phyloP scores from a whole-genome alignment of 2,888 invertebrate species.

The Nomada goodeniana region DNA sequence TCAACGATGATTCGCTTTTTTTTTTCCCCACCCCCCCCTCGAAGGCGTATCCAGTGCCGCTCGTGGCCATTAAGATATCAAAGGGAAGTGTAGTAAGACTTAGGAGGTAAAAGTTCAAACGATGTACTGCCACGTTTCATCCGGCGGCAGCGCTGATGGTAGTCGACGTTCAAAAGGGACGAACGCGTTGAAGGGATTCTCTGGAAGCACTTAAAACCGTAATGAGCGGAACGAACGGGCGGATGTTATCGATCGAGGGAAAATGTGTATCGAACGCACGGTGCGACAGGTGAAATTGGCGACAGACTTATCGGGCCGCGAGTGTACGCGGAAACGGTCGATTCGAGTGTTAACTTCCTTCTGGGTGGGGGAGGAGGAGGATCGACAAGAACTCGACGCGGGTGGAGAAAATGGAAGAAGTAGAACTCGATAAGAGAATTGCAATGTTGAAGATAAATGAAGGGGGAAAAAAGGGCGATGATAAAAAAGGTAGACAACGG shows the following conservation, averaged over 20 bases:
- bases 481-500: neutral
- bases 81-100: neutral
- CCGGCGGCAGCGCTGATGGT: neutral
- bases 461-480: neutral
- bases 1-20: neutral
- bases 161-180: no score
- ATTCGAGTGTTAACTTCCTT: neutral
- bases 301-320: conserved; percentile 12
- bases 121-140: neutral
- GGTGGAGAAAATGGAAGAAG: neutral
- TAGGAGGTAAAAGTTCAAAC: neutral
- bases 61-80: neutral
- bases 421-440: neutral
- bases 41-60: neutral
- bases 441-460: no score
- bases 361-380: no score
- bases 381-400: neutral
- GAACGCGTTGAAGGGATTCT: conserved; percentile 11
- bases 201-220: conserved; percentile 19
- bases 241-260: conserved; percentile 22
- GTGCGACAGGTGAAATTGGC: neutral
- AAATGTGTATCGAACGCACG: neutral
- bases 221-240: conserved; percentile 28
- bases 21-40: no score
- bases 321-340: neutral